These are phyloP conservation scores for Notodonta ziczac DNA, from an alignment of 2,888 invertebrate species.

Conservation along the genomic window DNA sequence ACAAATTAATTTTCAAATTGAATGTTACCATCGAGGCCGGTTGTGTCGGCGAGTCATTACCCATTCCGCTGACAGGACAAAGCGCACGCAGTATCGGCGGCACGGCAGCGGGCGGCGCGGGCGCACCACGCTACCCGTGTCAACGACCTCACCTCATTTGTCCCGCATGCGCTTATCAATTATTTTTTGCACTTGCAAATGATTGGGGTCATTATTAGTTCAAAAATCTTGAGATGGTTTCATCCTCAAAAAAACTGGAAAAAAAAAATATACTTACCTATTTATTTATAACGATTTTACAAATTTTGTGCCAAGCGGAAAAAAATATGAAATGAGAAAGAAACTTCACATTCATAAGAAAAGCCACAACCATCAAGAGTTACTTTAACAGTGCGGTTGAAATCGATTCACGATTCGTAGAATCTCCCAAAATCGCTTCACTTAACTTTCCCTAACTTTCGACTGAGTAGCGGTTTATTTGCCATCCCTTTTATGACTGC, in stretches of 20 bases:
- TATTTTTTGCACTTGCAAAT: not conserved
- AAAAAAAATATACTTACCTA: too few relatives aligned
- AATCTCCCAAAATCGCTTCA: not conserved
- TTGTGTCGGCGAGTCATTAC: conserved; percentile 21
- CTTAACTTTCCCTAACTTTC: conserved; percentile 9
- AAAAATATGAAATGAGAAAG: not conserved
- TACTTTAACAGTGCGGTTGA: not conserved
- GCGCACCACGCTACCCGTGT: conserved; percentile 19
- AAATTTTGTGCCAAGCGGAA: too few relatives aligned
- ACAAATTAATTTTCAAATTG: conserved; percentile 1
- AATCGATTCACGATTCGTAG: not conserved
- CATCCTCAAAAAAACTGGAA: too few relatives aligned
- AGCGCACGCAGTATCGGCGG: conserved; percentile 29
- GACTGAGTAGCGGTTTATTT: conserved; percentile 12
- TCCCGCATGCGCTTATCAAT: conserved; percentile 20
- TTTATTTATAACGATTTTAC: too few relatives aligned
- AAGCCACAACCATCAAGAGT: not conserved
- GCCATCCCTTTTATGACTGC: conserved; percentile 11
- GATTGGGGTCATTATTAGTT: not conserved
- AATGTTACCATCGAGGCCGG: conserved; percentile 10
- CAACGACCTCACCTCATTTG: conserved; percentile 26
- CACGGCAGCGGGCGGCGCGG: conserved; percentile 17
- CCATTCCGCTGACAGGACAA: conserved; percentile 43
- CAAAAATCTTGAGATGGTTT: not conserved
- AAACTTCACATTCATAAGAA: not conserved